phyloP scores from a whole-genome alignment of 2,888 invertebrate species.

The Taenaris catops region DNA sequence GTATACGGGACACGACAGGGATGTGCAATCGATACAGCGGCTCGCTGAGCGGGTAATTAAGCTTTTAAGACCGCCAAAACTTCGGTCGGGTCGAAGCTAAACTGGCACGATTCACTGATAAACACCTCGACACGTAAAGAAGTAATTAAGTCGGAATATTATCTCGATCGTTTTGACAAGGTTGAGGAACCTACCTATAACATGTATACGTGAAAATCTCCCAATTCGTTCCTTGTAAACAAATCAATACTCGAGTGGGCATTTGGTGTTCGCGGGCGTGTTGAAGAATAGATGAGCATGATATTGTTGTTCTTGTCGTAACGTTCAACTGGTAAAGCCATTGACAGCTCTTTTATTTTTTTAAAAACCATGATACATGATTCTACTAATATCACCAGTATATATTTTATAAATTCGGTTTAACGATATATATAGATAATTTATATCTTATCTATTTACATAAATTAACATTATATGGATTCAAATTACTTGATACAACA shows the following conservation, averaged over 20 bases:
- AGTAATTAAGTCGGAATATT: constrained; percentile 65
- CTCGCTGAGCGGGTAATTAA: constrained; percentile 55
- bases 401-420: too few relatives aligned
- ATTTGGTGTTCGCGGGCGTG: constrained; percentile 52
- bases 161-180: constrained; percentile 71
- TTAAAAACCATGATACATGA: background rate
- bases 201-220: constrained; percentile 39
- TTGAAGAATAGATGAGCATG: constrained; percentile 32
- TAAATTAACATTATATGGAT: too few relatives aligned
- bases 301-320: constrained; percentile 25
- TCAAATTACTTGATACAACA: too few relatives aligned
- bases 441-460: too few relatives aligned
- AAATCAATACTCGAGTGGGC: constrained; percentile 69
- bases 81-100: constrained; percentile 41
- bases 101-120: constrained; percentile 66
- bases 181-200: constrained; percentile 52
- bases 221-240: constrained; percentile 60
- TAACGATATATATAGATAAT: too few relatives aligned
- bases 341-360: constrained; percentile 22
- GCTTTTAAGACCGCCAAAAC: constrained; percentile 54
- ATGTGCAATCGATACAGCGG: constrained; percentile 69
- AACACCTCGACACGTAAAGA: constrained; percentile 60
- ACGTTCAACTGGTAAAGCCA: too few relatives aligned
- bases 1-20: constrained; percentile 39
- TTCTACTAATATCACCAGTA: too few relatives aligned